phyloP scores from a whole-genome alignment of 2,797 vertebrate genomes.

The Pangasius djambal region DNA sequence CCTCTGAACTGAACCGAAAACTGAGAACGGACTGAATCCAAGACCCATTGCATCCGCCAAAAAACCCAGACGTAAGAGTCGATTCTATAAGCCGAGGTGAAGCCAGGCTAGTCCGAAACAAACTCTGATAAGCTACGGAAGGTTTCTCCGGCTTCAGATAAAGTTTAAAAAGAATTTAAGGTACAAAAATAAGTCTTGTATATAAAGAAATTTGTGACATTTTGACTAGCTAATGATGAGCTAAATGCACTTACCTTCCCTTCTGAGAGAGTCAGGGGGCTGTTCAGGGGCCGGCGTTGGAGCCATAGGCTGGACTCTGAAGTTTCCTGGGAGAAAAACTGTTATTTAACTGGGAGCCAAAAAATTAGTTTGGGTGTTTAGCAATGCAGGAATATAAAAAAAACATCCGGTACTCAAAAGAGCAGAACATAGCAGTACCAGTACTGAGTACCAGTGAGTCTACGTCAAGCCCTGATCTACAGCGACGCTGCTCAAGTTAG shows the following conservation, averaged over 20 bases:
- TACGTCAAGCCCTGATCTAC: neutral
- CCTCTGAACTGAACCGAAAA: too few relatives aligned
- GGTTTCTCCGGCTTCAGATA: neutral
- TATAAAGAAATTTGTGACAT: neutral
- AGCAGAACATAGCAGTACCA: neutral
- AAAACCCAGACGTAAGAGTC: too few relatives aligned
- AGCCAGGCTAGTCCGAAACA: neutral
- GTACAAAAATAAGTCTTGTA: neutral
- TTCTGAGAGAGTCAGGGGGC: slow-evolving; percentile 65
- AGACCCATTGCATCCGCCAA: too few relatives aligned
- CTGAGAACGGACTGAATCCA: too few relatives aligned
- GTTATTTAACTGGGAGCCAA: neutral
- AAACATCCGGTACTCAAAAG: neutral
- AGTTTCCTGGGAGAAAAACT: slow-evolving; percentile 66
- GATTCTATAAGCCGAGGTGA: neutral
- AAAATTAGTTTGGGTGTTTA: neutral
- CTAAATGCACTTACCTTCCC: slow-evolving; percentile 68
- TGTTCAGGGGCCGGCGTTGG: slow-evolving; percentile 65
- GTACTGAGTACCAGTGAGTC: neutral
- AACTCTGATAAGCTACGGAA: neutral
- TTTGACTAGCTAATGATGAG: neutral
- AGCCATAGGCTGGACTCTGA: slow-evolving; percentile 73
- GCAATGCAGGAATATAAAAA: too few relatives aligned
- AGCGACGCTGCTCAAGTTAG: neutral
- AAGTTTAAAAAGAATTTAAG: neutral